phyloP scores from a whole-genome alignment of 2,797 vertebrate species.

The Cryptoblepharus egeriae region DNA sequence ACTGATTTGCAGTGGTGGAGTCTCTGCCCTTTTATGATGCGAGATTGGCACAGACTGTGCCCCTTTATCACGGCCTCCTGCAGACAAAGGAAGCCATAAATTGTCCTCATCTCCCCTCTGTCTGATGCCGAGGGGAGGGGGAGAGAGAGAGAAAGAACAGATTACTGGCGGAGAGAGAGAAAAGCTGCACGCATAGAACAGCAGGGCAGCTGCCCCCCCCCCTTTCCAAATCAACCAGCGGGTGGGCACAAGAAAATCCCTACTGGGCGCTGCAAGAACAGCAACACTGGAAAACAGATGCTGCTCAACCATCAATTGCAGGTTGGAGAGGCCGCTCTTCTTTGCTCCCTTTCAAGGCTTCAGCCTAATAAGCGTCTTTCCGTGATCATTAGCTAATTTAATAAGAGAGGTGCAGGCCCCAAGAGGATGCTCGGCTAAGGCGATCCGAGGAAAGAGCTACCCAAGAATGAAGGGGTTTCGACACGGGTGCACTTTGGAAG shows the following conservation, averaged over 20 bases:
- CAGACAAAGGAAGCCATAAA: neutral
- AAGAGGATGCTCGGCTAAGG: neutral
- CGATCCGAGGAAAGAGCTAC: neutral
- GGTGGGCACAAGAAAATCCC: neutral
- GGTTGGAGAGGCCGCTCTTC: too few relatives aligned
- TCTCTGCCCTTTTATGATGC: neutral
- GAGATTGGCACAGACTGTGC: fast-evolving
- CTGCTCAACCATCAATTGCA: neutral
- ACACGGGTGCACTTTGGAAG: neutral
- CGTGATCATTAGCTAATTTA: neutral
- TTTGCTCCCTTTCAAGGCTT: neutral
- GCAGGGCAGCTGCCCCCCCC: neutral
- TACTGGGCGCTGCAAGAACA: neutral
- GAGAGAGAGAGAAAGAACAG: neutral
- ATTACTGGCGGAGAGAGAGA: neutral
- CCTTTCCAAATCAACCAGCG: neutral
- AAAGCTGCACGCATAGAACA: neutral
- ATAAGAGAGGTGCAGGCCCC: neutral
- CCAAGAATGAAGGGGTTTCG: neutral
- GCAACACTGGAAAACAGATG: neutral
- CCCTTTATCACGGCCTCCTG: neutral
- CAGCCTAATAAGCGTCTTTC: neutral
- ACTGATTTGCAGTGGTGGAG: neutral
- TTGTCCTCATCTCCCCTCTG: neutral
- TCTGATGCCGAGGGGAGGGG: fast-evolving